A percentile compares a stretch with the other conserved stretches of the same genome.
Evolutionary conservation across 2,797 vertebrate genomes (phyloP).

Genomic region (Choloepus didactylus): DNA sequence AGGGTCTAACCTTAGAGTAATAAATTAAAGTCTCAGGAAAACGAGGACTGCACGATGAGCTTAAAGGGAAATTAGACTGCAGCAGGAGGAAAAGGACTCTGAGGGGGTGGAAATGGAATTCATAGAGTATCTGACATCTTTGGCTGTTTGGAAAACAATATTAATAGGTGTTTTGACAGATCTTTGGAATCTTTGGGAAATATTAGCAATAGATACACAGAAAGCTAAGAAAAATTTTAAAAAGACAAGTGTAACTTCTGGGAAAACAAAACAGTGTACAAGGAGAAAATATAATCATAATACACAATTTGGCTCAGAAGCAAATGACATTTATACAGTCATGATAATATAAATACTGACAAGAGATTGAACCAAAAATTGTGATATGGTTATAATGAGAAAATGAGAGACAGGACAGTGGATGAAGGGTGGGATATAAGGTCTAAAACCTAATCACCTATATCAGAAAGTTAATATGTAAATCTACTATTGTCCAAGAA

Average conservation of each 20-base stretch:
- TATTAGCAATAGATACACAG: background rate
- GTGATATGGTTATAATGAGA: background rate
- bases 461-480: background rate
- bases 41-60: no score
- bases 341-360: background rate
- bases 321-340: background rate
- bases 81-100: background rate
- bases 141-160: background rate
- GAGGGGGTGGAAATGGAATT: background rate
- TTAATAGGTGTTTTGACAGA: background rate
- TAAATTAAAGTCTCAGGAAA: background rate
- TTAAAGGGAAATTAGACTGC: background rate
- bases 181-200: background rate
- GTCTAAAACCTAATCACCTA: background rate
- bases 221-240: background rate
- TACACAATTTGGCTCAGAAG: background rate
- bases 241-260: conserved; percentile 3
- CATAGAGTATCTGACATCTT: background rate
- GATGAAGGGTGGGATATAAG: background rate
- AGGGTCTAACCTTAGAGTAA: background rate
- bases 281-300: conserved; percentile 12
- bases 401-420: background rate
- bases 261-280: conserved; percentile 43
- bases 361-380: conserved; percentile 20
- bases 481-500: background rate